phyloP scores from a whole-genome alignment of 2,888 invertebrate species.

The Julus scanicus region DNA sequence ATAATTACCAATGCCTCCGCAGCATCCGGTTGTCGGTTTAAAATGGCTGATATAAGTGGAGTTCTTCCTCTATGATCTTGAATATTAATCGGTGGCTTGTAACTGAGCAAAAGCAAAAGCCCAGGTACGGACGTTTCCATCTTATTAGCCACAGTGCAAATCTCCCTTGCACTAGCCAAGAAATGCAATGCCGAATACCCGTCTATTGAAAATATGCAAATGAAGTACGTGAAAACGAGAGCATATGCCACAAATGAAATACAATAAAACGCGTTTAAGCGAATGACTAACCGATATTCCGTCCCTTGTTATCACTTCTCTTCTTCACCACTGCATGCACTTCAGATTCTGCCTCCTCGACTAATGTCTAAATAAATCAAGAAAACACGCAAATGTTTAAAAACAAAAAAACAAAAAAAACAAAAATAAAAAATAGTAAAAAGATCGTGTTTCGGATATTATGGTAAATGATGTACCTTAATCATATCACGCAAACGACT shows the following conservation, averaged over 20 bases:
- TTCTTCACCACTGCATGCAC: conserved; percentile 59
- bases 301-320: conserved; percentile 58
- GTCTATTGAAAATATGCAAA: conserved; percentile 60
- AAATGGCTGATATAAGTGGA: conserved; percentile 64
- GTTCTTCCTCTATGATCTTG: conserved; percentile 63
- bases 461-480: conserved; percentile 47
- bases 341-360: conserved; percentile 59
- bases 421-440: too few species aligned
- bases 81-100: conserved; percentile 63
- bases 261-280: background rate
- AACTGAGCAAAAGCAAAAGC: conserved; percentile 62
- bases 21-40: conserved; percentile 58
- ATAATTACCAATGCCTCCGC: conserved; percentile 63
- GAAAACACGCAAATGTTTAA: background rate
- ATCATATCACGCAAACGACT: conserved; percentile 57
- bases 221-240: background rate
- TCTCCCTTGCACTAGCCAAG: conserved; percentile 61
- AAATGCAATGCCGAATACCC: conserved; percentile 63
- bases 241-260: background rate
- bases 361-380: conserved; percentile 55
- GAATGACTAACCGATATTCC: conserved; percentile 57
- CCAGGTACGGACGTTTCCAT: conserved; percentile 60
- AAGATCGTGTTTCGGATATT: background rate
- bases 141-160: conserved; percentile 58
- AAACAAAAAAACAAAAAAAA: conserved; percentile 27